Conservation (phyloP, 2,888 invertebrate genomes). For the Omphaloscelis lunosa region DNA sequence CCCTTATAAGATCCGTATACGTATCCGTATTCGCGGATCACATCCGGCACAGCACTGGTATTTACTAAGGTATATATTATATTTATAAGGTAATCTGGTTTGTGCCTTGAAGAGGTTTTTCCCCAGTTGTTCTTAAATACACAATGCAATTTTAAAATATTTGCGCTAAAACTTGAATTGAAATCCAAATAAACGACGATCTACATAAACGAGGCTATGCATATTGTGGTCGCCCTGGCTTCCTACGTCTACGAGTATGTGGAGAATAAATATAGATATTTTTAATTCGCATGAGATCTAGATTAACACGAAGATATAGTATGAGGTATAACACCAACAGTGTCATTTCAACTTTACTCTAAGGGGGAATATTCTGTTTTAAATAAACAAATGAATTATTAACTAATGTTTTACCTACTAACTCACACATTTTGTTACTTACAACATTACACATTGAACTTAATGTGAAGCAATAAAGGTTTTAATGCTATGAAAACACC, state of each 20-base stretch:
- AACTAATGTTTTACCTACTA: neutral
- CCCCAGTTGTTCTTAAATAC: constrained; percentile 33
- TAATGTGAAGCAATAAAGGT: constrained; percentile 28
- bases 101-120: constrained; percentile 32
- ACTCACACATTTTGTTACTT: too few relatives aligned
- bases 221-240: constrained; percentile 2
- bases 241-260: constrained; percentile 1
- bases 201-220: neutral
- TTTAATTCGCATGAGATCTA: neutral
- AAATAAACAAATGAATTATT: neutral
- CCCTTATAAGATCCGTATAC: too few relatives aligned
- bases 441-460: constrained; percentile 14
- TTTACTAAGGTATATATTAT: constrained; percentile 3
- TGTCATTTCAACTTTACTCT: constrained; percentile 1
- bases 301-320: neutral
- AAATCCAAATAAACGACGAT: constrained; percentile 35
- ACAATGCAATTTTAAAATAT: constrained; percentile 51
- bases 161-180: constrained; percentile 31
- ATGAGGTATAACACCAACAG: neutral
- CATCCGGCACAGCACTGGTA: too few relatives aligned
- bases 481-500: constrained; percentile 18
- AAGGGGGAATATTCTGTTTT: neutral
- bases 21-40: too few relatives aligned
- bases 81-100: constrained; percentile 1
- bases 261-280: neutral